Conservation (phyloP, 2,797 vertebrate species). For the Pseudochirops cupreus region DNA sequence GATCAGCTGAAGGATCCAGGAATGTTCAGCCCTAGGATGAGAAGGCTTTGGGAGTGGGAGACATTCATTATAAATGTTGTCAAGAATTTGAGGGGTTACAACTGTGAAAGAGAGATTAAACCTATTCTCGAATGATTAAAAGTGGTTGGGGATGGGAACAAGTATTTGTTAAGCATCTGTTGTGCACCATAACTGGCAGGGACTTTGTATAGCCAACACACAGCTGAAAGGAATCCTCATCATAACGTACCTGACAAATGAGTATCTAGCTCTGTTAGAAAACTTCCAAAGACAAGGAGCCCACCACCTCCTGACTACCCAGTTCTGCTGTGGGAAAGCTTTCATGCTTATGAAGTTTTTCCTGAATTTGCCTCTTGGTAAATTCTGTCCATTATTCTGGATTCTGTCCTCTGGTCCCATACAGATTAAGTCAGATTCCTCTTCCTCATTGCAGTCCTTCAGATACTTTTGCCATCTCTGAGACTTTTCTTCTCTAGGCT, state of each 20-base stretch:
- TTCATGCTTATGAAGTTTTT: background rate
- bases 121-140: background rate
- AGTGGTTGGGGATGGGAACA: background rate
- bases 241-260: background rate
- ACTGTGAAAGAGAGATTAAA: background rate
- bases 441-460: background rate
- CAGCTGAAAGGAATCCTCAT: background rate
- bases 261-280: background rate
- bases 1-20: background rate
- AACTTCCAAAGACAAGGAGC: background rate
- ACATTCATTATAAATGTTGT: background rate
- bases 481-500: background rate
- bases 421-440: background rate
- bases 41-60: background rate
- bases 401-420: background rate
- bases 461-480: background rate
- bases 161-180: background rate
- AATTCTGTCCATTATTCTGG: background rate
- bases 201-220: background rate
- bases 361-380: background rate
- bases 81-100: background rate
- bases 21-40: background rate
- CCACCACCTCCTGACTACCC: background rate
- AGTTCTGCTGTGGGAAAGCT: background rate
- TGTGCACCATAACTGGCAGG: background rate